Evolutionary conservation across 2,888 invertebrate genomes (phyloP), one percentile per base, ranked within the genome.

Genomic region (Parthenolecanium corni): DNA sequence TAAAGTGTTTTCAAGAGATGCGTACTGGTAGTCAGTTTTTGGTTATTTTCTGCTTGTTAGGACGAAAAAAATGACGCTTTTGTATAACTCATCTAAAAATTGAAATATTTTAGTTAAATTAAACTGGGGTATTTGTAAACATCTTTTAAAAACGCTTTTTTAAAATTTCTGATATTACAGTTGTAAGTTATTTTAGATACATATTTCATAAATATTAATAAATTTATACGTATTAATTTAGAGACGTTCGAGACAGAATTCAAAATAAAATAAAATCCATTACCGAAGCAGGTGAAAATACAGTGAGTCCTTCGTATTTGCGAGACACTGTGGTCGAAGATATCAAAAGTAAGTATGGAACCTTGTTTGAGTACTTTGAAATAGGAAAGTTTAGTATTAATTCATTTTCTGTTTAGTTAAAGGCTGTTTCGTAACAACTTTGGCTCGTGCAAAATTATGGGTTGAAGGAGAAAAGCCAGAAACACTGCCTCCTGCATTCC

Each of bases 391-490:
- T n/a, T n/a, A n/a, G n/a, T n/a, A n/a, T 42, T 25, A 21, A 23
- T 40, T 46, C 52, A 12, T n/a, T 56, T 52, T 64, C 20, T 64
- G 62, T 64, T 71, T 76, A 83, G 87, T 89, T 18, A 81, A 90
- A 67, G 84, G 88, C 20, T 94, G 94, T 73, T 92, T 95, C 76
- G 89, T 93, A 16, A 88, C 89, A 1, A 83, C 80, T 36, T 77
- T 82, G 38, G 80, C 81, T 57, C 79, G 92, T 68, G 83, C 87
- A 1, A 75, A 80, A 69, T 71, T 72, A 52, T 72, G 76, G 1
- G 72, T 73, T 11, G 71, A 77, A 65, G 73, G 78, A 31, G 76
- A 79, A 63, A 70, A 72, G 44, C 75, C 80, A 16, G 65, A 64
- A 14, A 64, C 64, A 6, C 65, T 64, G 52, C 69, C 81, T 52